Percentiles rank a stretch among this genome's conserved stretches.
Conservation (phyloP, 2,113 vertebrate genomes). For the Willisornis vidua region DNA sequence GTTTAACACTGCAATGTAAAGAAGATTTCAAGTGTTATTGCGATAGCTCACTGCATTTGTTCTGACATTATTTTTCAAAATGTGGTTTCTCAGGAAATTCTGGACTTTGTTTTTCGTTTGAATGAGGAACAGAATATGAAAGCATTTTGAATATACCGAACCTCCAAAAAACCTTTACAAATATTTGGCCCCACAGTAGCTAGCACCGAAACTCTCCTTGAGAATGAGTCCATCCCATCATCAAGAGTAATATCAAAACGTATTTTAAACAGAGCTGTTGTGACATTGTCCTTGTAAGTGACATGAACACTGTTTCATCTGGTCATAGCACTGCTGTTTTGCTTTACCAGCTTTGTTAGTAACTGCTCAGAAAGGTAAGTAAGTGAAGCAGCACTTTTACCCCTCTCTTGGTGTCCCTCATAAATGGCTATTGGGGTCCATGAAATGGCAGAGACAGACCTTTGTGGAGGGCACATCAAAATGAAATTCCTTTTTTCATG, state of each 20-base stretch:
- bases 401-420: background rate
- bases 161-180: background rate
- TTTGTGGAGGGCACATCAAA: background rate
- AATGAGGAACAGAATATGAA: background rate
- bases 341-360: background rate
- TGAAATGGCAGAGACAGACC: background rate
- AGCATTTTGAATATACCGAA: background rate
- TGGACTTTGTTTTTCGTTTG: background rate
- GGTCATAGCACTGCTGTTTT: background rate
- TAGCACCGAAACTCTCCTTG: background rate
- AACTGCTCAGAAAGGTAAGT: background rate
- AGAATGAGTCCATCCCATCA: background rate
- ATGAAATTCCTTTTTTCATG: background rate
- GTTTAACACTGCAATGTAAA: background rate
- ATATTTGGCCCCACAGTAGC: background rate
- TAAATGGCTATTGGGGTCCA: background rate
- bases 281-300: background rate
- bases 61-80: background rate
- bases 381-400: background rate
- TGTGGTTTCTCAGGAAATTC: background rate
- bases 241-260: accelerated
- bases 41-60: background rate
- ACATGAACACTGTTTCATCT: background rate
- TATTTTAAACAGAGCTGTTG: background rate
- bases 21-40: background rate